Percentiles rank a stretch among this genome's conserved stretches.
phyloP scores from a whole-genome alignment of 2,888 invertebrate species.

The Andrena bicolor region DNA sequence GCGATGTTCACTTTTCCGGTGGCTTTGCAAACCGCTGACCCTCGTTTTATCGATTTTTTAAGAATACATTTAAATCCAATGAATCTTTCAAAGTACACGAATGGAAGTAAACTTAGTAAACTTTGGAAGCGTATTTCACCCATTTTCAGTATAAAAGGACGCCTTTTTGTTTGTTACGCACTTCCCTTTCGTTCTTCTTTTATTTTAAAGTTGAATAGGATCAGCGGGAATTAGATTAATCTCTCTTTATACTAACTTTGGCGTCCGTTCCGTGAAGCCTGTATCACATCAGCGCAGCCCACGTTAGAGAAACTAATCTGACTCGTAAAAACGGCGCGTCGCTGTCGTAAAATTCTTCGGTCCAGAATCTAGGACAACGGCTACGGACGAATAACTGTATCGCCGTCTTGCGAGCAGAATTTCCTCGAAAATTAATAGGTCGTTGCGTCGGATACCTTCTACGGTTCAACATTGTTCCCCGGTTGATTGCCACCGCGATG shows the following conservation, averaged over 20 bases:
- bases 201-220: too few relatives aligned
- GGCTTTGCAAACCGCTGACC: too few relatives aligned
- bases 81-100: too few relatives aligned
- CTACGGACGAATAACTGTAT: background rate
- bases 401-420: background rate
- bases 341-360: constrained; percentile 2
- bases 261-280: background rate
- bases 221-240: background rate
- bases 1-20: too few relatives aligned
- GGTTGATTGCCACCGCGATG: constrained; percentile 21
- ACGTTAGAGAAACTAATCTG: background rate
- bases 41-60: too few relatives aligned
- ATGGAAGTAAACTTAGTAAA: too few relatives aligned
- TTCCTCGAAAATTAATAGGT: constrained; percentile 44
- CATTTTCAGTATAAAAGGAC: too few relatives aligned
- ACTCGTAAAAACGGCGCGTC: constrained; percentile 3
- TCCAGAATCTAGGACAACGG: background rate
- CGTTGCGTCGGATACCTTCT: constrained; percentile 10
- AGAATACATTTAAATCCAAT: too few relatives aligned
- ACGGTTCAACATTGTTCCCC: constrained; percentile 17
- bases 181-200: too few relatives aligned
- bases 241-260: background rate
- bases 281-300: background rate
- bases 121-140: too few relatives aligned
- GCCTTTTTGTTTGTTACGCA: too few relatives aligned